These are phyloP conservation scores for Schrankia costaestrigalis DNA, from an alignment of 2,888 invertebrate genomes.

Conservation along the genomic window DNA sequence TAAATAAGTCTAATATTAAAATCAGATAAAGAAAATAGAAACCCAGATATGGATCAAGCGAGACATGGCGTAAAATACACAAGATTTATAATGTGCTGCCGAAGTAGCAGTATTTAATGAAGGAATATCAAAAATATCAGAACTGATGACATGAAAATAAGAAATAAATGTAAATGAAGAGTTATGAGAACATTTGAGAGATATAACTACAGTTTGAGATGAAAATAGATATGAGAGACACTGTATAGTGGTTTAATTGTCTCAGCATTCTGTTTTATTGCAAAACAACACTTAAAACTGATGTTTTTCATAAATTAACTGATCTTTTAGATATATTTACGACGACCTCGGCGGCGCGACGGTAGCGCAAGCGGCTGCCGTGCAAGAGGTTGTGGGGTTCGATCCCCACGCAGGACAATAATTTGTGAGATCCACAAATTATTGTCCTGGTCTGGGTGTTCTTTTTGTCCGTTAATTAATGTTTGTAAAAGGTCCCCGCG, in stretches of 20 bases:
- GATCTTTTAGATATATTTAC: too few relatives aligned
- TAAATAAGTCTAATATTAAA: conserved; percentile 25
- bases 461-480: too few relatives aligned
- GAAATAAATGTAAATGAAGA: conserved; percentile 22
- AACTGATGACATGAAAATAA: conserved; percentile 26
- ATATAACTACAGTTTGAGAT: neutral
- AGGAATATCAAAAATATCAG: conserved; percentile 40
- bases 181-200: conserved; percentile 9
- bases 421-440: too few relatives aligned
- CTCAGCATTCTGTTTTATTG: too few relatives aligned
- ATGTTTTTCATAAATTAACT: too few relatives aligned
- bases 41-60: conserved; percentile 26
- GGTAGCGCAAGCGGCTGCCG: too few relatives aligned
- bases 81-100: conserved; percentile 36
- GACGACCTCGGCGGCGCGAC: too few relatives aligned
- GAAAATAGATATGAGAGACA: neutral
- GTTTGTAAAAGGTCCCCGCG: too few relatives aligned
- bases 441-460: too few relatives aligned
- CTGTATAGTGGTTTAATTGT: neutral
- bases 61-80: conserved; percentile 34
- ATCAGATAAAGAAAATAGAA: conserved; percentile 27
- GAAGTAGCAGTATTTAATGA: conserved; percentile 28
- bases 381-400: too few relatives aligned
- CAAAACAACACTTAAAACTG: too few relatives aligned
- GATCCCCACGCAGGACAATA: too few relatives aligned